Base-by-base conservation (phyloP, 1,140 invertebrate genomes). In the Luehdorfia chinensis region DNA sequence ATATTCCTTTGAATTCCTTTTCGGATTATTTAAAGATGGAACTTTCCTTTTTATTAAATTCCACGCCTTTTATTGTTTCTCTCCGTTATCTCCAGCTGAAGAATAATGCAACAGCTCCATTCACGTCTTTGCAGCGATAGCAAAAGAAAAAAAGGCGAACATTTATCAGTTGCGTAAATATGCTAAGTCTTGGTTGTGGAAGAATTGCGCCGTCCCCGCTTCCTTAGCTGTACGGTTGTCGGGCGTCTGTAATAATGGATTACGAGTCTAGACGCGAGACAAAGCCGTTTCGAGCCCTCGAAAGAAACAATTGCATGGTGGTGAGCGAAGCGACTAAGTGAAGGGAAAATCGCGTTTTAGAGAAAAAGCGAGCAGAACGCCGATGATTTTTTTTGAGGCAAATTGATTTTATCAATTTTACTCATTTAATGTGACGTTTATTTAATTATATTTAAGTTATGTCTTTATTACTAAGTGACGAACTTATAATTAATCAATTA, bases 161-260 rank as follows among this genome's bases (percentile, higher is more conserved):
- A 80, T 84, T 77, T 75, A 76, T 80, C 75, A 70, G 66, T 65
- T 66, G 62, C 59, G 70, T 73, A 70, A 83, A 75, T 78, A 79
- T 78, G 70, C 72, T 77, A 79, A 79, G 72, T 73, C 65, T 66
- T 59, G 63, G 56, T 49, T 65, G 66, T 74, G 66, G 59, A 67
- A 58, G 51, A 57, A 60, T 63, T 47, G 39, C n/a, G n/a, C 53
- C 53, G 46, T 66, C 63, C 60, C 63, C 54, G 52, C 62, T 78
- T 78, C 67, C 69, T 66, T 63, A 49, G 49, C 57, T 60, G 47
- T 57, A 55, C 30, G 47, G 36, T 36, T 49, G 28, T 39, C 27
- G 31, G 58, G 66, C 56, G 63, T 59, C 59, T 71, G 65, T 73
- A 69, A 66, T 74, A 76, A 84, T 78, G 73, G 71, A 84, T 81